Conservation (phyloP, 2,888 invertebrate genomes). For the Lumbricus terrestris region DNA sequence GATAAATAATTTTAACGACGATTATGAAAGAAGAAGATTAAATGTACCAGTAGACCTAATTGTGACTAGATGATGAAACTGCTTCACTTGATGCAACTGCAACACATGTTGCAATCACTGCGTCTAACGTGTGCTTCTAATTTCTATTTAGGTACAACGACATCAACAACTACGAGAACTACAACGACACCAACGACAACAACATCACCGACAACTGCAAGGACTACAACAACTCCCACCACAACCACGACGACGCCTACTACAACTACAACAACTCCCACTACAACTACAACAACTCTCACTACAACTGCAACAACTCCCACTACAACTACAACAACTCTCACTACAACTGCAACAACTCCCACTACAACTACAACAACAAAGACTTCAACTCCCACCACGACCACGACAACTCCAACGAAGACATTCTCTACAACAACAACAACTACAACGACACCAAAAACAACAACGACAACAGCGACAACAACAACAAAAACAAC, state of each 20-base stretch:
- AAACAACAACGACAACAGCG: neutral
- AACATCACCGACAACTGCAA: neutral
- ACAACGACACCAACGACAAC: neutral
- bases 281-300: neutral
- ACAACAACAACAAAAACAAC: neutral
- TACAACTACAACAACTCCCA: neutral
- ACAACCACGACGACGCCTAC: neutral
- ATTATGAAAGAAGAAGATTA: too few species aligned
- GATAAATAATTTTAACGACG: too few species aligned
- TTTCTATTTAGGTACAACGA: neutral
- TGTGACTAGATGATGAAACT: too few species aligned
- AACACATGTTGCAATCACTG: neutral
- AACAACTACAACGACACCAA: neutral
- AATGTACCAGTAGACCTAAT: too few species aligned
- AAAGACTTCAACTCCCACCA: neutral
- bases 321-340: neutral
- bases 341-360: neutral
- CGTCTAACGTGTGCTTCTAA: neutral
- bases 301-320: neutral
- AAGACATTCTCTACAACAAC: neutral
- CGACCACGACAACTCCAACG: neutral
- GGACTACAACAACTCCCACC: neutral
- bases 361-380: neutral
- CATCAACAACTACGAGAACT: slow-evolving; percentile 8
- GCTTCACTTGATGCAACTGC: too few species aligned